Base-by-base conservation (phyloP, 2,113 vertebrate species). In the Gambusia holbrooki region DNA sequence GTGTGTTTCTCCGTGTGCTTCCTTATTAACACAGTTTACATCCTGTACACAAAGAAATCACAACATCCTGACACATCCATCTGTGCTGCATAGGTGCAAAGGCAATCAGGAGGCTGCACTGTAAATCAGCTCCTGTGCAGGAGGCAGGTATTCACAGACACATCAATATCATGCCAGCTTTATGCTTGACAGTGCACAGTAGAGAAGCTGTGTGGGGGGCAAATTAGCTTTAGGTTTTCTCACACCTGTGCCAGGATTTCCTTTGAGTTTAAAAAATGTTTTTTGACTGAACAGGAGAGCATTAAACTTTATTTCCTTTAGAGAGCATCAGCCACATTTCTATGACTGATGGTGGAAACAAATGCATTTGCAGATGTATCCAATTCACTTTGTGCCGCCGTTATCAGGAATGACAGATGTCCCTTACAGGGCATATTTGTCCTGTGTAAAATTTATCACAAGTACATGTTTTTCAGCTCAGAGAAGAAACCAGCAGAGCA, bases 61-160 rank as follows among this genome's bases (percentile, higher is more conserved):
- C 37, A 69, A 40, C 67, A 72, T 32, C 40, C 60, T 63, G 29
- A 68, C 45, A 54, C 19, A 33, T 35, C 64, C 60, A 42, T 74
- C 64, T 72, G 54, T 62, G 63, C 54, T 37, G 33, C 40, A 22
- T 33, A 29, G 29, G 65, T 25, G 29, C 64, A 19, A 19, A 2
- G 7, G 25, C 61, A 76, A 62, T 33, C 54, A 60, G 70, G 61
- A 62, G 48, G 27, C 58, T 28, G 54, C 54, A 48, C 45, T 67
- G 61, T 80, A 65, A 40, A 71, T 80, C 66, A 66, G 9, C 73
- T 73, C 13, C 54, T 28, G 40, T 4, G 10, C 40, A 40, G 61
- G 19, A 69, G 35, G 66, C 73, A 70, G 64, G 42, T 37, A 30
- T 71, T 22, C 8, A 58, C 27, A 65, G 42, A 66, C 62, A 33